Evolutionary conservation across 2,797 vertebrate species (phyloP), one percentile per base, ranked within the genome.

Genomic region (Pseudochaenichthys georgianus): DNA sequence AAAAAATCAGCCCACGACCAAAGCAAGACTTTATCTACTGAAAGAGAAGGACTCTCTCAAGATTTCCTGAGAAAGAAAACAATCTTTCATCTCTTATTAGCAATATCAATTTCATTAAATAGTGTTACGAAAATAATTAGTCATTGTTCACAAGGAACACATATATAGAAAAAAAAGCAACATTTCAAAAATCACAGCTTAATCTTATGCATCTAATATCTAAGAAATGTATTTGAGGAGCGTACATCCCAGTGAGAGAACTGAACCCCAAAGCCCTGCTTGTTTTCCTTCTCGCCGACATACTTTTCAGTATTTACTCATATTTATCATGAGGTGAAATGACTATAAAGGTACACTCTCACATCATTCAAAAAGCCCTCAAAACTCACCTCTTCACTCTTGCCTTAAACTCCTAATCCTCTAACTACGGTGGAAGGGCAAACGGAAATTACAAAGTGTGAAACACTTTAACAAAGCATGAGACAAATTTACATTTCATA

Each of bases 101-200:
- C 13, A 60, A 82, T n/a, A 74, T 13, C 13, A 51, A 76, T 81
- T 70, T 74, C 31, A 89, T 89, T 61, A 85, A 85, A 87, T 69
- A 64, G 43, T 45, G 52, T 47, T 68, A 21, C 1, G 83, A 31
- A 46, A 62, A 87, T 42, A 9, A 75, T 50, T 2, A 65, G 58
- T 48, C 23, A 72, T 75, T 77, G 75, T 71, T 78, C 55, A 75
- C 11, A 28, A 60, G 13, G 19, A 77, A 53, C 13, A 41, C 48
- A 74, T 87, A 81, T 78, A 70, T 28, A 31, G 55, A 28, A 57
- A 54, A n/a, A 82, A 69, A 65, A 71, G 70, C 23, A 59, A 34
- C 5, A 61, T 57, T 67, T 75, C 4, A 60, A 46, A 68, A 60
- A 60, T 65, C 21, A 64, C 5, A 28, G 7, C 9, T 15, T 64